Evolutionary conservation across 23 tunicate genomes (phyloP).

Genomic region (Phallusia fumigata): DNA sequence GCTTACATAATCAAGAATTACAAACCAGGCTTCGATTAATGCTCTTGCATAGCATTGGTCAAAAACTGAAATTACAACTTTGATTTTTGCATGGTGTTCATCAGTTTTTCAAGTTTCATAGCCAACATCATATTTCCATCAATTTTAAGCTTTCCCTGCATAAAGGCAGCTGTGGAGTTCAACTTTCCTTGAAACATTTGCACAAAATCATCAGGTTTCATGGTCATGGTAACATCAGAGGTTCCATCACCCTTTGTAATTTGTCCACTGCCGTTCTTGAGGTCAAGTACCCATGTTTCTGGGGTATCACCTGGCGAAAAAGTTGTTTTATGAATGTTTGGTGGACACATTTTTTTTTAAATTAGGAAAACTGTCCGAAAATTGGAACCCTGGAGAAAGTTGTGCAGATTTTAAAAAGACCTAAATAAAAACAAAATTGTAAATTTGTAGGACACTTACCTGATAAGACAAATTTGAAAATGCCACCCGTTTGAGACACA

Average conservation of each 20-base stretch:
- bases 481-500: conserved; percentile 67
- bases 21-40: too few relatives aligned
- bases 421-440: too few relatives aligned
- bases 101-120: conserved; percentile 91
- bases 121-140: conserved; percentile 98
- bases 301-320: conserved; percentile 17
- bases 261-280: conserved; percentile 90
- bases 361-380: neutral
- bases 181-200: conserved; percentile 80
- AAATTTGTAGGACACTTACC: too few relatives aligned
- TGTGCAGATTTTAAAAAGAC: too few relatives aligned
- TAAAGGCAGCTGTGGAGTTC: conserved; percentile 91
- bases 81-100: conserved; percentile 73
- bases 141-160: conserved; percentile 91
- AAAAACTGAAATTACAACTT: conserved; percentile 26
- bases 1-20: too few relatives aligned
- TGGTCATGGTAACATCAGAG: conserved; percentile 80
- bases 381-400: too few relatives aligned
- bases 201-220: conserved; percentile 76
- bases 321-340: neutral
- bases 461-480: conserved; percentile 75
- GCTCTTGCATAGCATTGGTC: neutral
- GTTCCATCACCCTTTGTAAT: conserved; percentile 74
- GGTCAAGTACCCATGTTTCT: conserved; percentile 91
- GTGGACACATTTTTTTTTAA: neutral